Conservation (phyloP, 2,113 vertebrate genomes). For the Echinops telfairi region DNA sequence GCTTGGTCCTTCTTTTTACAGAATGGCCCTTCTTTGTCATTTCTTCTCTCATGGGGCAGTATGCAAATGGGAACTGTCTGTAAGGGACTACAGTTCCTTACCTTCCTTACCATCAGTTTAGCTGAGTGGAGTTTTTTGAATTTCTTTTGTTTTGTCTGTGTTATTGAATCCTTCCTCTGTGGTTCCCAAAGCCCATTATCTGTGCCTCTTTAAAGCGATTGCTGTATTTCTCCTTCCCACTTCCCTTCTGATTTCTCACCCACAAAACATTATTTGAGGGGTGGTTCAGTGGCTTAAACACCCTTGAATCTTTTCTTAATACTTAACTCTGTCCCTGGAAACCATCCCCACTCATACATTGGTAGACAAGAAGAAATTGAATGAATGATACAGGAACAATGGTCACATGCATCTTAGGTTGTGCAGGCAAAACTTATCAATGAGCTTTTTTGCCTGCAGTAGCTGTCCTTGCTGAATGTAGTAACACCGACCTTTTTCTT, state of each 20-base stretch:
- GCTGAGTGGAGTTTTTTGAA: background rate
- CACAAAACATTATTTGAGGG: background rate
- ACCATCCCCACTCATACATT: background rate
- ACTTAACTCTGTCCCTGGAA: background rate
- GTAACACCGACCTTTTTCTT: rapidly evolving
- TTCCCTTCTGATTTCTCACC: background rate
- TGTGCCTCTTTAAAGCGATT: background rate
- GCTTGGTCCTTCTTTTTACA: background rate
- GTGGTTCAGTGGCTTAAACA: background rate
- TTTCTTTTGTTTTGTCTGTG: background rate
- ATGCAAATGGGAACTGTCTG: background rate
- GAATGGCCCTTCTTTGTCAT: too few species aligned
- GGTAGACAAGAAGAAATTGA: background rate
- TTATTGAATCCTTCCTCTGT: background rate
- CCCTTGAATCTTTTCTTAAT: background rate
- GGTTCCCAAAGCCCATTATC: background rate
- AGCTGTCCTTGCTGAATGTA: background rate
- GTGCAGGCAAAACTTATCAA: background rate
- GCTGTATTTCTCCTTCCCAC: background rate
- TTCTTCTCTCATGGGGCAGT: background rate
- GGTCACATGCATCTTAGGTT: background rate
- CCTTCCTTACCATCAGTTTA: background rate
- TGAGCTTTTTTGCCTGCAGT: background rate
- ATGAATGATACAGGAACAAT: background rate
- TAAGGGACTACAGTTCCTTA: background rate